Evolutionary conservation across 2,797 vertebrate genomes (phyloP).

Genomic region (Xerus rutilus): DNA sequence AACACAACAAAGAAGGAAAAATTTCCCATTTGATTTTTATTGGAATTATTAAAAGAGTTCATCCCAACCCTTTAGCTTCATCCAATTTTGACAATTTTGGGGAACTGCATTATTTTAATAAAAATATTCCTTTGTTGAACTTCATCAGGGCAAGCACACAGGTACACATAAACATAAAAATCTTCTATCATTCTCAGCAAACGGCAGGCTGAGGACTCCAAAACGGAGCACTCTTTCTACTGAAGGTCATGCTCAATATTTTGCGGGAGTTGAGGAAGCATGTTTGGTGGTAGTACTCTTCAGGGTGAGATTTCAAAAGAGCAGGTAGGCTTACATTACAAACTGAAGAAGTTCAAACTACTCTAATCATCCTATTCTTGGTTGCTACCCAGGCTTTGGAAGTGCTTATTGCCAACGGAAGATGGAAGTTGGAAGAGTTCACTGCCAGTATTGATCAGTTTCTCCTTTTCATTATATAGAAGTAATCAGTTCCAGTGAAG

Average conservation of each 20-base stretch:
- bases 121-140: conserved; percentile 14
- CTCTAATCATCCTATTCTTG: background rate
- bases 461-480: conserved; percentile 21
- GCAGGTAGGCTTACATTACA: background rate
- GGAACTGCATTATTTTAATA: background rate
- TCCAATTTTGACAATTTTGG: background rate
- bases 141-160: background rate
- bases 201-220: background rate
- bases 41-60: background rate
- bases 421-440: conserved; percentile 8
- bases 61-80: background rate
- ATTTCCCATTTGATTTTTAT: background rate
- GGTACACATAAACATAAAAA: background rate
- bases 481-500: conserved; percentile 1
- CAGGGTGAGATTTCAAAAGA: background rate
- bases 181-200: background rate
- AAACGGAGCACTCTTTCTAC: background rate
- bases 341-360: background rate
- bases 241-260: background rate
- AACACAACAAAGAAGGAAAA: conserved; percentile 1
- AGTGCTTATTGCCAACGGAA: background rate
- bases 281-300: background rate
- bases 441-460: conserved; percentile 11
- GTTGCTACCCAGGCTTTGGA: background rate
- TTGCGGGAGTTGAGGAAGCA: background rate